Evolutionary conservation across 2,797 vertebrate species (phyloP).

Genomic region (Cynopterus sphinx): DNA sequence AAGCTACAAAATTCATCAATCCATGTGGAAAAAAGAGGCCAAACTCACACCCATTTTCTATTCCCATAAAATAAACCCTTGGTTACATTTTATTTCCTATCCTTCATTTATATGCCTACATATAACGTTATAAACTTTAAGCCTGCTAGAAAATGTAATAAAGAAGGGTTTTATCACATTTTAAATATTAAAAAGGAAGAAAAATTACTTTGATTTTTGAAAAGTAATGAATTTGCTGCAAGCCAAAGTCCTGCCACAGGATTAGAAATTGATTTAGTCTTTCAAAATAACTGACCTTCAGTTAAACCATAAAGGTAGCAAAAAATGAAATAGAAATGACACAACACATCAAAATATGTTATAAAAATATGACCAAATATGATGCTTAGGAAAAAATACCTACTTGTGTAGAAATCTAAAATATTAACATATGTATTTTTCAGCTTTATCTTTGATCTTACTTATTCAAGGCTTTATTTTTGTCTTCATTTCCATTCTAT

Average conservation of each 20-base stretch:
- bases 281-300: slow-evolving; percentile 22
- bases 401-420: slow-evolving; percentile 9
- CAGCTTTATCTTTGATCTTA: neutral
- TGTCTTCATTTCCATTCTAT: neutral
- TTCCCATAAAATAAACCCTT: slow-evolving; percentile 44
- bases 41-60: slow-evolving; percentile 40
- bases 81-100: slow-evolving; percentile 59
- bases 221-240: slow-evolving; percentile 54
- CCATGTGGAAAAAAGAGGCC: neutral
- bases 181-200: slow-evolving; percentile 75
- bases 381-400: neutral
- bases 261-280: slow-evolving; percentile 47
- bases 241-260: slow-evolving; percentile 23
- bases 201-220: slow-evolving; percentile 63
- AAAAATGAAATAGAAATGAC: slow-evolving; percentile 28
- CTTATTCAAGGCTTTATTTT: neutral
- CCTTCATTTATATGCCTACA: slow-evolving; percentile 54
- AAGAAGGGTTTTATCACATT: slow-evolving; percentile 67
- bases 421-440: neutral
- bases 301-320: slow-evolving; percentile 34
- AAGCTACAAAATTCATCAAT: slow-evolving; percentile 11
- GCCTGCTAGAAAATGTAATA: slow-evolving; percentile 58
- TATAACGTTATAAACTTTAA: slow-evolving; percentile 60
- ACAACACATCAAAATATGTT: neutral
- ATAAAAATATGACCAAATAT: neutral